Percentiles rank a stretch among this genome's conserved stretches.
Evolutionary conservation across 2,113 vertebrate genomes (phyloP).

Genomic region (Aviceda subcristata): DNA sequence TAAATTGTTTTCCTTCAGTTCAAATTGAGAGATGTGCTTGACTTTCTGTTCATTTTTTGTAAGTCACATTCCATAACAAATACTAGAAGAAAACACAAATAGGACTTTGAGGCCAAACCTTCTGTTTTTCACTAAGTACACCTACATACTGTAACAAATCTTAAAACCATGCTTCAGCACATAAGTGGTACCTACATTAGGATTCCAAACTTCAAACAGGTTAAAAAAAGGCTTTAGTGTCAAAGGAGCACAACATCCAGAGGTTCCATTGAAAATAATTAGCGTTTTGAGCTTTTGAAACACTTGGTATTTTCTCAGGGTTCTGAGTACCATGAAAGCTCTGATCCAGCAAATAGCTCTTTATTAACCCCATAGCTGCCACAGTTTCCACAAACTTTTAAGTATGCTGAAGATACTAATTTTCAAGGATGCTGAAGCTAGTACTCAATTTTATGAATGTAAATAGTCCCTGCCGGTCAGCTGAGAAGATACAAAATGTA

Average conservation of each 20-base stretch:
- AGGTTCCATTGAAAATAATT: not conserved
- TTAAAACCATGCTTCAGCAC: not conserved
- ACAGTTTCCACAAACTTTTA: not conserved
- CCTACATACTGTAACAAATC: not conserved
- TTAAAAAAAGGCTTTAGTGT: not conserved
- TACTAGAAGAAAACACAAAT: not conserved
- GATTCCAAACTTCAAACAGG: not conserved
- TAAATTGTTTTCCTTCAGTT: not conserved
- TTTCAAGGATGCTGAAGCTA: not conserved
- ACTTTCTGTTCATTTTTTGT: not conserved
- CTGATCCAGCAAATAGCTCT: not conserved
- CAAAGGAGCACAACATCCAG: not conserved
- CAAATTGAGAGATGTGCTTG: not conserved
- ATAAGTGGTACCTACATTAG: not conserved
- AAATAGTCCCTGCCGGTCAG: not conserved
- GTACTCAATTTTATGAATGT: not conserved
- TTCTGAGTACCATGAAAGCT: not conserved
- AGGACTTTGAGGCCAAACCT: not conserved
- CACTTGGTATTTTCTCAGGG: not conserved
- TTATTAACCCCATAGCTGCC: not conserved
- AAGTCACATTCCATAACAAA: not conserved
- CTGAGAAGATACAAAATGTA: not conserved
- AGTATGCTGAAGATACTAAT: not conserved
- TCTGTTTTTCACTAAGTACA: not conserved
- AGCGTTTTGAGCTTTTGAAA: not conserved